A percentile compares a stretch with the other conserved stretches of the same genome.
phyloP scores from a whole-genome alignment of 2,113 vertebrate genomes.

The Xiphias gladius region DNA sequence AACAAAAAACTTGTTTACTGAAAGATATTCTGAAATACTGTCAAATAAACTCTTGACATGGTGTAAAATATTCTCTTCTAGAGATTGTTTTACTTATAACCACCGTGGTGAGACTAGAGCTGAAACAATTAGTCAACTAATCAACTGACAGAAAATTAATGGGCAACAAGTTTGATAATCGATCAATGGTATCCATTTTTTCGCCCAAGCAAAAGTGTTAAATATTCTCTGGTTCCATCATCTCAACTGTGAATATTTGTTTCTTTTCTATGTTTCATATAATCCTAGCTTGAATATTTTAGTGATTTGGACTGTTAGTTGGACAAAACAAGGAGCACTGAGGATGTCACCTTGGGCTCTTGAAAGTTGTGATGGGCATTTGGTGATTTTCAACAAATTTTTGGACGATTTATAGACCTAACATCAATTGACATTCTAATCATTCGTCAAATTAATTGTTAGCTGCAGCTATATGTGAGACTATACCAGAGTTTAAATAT shows the following conservation, averaged over 20 bases:
- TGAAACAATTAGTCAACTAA: background rate
- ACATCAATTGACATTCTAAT: no score
- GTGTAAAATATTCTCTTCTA: conserved; percentile 84
- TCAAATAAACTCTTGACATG: conserved; percentile 99
- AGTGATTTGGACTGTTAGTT: no score
- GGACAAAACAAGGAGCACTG: no score
- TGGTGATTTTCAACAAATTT: no score
- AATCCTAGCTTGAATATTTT: no score
- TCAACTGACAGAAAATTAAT: background rate
- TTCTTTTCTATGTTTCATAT: no score
- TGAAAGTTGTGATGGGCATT: no score
- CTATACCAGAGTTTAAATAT: background rate
- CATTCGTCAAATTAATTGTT: no score
- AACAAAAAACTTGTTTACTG: conserved; percentile 98
- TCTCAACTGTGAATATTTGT: background rate
- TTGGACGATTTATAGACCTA: no score
- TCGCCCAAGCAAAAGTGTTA: background rate
- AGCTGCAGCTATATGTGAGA: background rate
- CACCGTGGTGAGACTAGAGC: background rate
- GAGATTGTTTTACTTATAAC: conserved; percentile 35
- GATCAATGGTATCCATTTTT: background rate
- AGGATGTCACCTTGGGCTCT: no score
- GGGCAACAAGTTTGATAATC: background rate
- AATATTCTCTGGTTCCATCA: background rate
- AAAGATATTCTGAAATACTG: conserved; percentile 99